These are phyloP conservation scores for Babylonia areolata DNA, from an alignment of 1,140 invertebrate genomes.

Conservation along the genomic window DNA sequence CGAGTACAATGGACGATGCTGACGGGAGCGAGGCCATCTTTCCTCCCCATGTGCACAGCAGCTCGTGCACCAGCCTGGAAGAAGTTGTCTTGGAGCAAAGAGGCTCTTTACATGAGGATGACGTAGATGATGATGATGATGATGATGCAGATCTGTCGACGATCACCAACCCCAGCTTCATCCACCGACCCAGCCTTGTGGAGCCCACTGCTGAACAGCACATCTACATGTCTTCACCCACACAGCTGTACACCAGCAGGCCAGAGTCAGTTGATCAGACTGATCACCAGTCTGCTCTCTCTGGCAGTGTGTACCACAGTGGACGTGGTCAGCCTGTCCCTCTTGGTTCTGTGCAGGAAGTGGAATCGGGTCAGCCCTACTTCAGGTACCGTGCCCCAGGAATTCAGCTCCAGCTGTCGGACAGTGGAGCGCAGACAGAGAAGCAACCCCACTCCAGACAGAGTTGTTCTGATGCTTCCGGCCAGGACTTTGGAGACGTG, in stretches of 20 bases:
- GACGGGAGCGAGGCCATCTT: conserved; percentile 62
- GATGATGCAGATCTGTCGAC: not conserved
- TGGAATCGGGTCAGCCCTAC: conserved; percentile 41
- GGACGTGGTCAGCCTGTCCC: not conserved
- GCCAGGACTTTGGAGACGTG: not conserved
- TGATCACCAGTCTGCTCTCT: not conserved
- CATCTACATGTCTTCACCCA: not conserved
- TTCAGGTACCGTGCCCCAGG: conserved; percentile 37
- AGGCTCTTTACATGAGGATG: not conserved
- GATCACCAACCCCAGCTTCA: conserved; percentile 18
- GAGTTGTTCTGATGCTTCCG: not conserved
- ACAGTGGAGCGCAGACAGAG: conserved; percentile 31
- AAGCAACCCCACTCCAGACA: not conserved
- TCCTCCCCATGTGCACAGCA: conserved; percentile 49
- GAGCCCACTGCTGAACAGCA: conserved; percentile 9
- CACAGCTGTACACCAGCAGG: conserved; percentile 6
- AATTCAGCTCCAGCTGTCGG: conserved; percentile 21
- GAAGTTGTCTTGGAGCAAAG: not conserved
- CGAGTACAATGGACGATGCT: conserved; percentile 26
- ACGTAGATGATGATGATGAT: not conserved
- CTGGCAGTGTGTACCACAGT: not conserved
- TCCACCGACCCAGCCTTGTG: conserved; percentile 17
- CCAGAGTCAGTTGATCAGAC: not conserved
- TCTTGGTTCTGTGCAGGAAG: conserved; percentile 34
- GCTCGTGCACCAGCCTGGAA: conserved; percentile 13